Conservation (phyloP, 2,888 invertebrate genomes). For the Melanostoma mellinum region DNA sequence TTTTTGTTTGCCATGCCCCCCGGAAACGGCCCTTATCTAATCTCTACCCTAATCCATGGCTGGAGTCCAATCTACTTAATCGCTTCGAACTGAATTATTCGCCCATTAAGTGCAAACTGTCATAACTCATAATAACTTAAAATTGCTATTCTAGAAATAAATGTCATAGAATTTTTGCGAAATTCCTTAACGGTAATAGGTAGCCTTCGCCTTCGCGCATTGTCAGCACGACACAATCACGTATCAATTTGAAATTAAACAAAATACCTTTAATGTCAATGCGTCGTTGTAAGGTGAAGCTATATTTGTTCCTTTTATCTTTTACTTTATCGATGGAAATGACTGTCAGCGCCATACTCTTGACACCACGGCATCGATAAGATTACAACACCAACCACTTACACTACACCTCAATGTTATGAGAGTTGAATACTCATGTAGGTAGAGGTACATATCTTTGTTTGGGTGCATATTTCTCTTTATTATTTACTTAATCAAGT, state of each 20-base stretch:
- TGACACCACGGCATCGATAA: constrained; percentile 44
- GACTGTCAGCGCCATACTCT: constrained; percentile 61
- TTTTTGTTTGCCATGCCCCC: constrained; percentile 18
- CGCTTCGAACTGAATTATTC: neutral
- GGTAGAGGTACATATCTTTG: too few relatives aligned
- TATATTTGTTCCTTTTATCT: constrained; percentile 13
- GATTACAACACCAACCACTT: constrained; percentile 33
- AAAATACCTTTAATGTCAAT: constrained; percentile 4
- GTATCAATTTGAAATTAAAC: constrained; percentile 10
- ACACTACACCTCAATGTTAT: constrained; percentile 7
- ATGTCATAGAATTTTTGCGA: neutral
- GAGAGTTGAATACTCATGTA: too few relatives aligned
- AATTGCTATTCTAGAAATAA: too few relatives aligned
- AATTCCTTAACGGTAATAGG: neutral
- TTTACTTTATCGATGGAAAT: constrained; percentile 37
- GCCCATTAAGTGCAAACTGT: too few relatives aligned
- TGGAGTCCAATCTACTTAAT: neutral
- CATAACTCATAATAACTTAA: neutral
- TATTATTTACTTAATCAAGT: too few relatives aligned
- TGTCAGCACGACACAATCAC: neutral
- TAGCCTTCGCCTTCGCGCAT: neutral
- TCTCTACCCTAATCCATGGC: neutral
- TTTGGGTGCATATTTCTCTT: too few relatives aligned
- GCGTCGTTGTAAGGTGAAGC: constrained; percentile 5
- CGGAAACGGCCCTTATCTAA: constrained; percentile 16